Percentiles rank a stretch among this genome's conserved stretches.
These are phyloP conservation scores for Neoarius graeffei DNA, from an alignment of 2,113 vertebrate genomes.

Conservation along the genomic window DNA sequence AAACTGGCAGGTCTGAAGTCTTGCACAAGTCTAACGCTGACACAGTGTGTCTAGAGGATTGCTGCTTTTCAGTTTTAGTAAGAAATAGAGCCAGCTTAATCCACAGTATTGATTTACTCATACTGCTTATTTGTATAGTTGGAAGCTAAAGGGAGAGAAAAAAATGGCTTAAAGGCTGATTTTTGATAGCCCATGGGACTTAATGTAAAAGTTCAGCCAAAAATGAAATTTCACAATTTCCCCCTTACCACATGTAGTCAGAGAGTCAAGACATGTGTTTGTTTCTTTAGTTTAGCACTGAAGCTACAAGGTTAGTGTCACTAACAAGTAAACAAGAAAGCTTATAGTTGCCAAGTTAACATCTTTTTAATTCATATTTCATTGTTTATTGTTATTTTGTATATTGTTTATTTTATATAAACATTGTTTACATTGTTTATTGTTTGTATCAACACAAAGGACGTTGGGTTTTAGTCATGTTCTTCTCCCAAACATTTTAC, in stretches of 20 bases:
- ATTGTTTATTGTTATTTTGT: background rate
- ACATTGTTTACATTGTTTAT: background rate
- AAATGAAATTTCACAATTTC: background rate
- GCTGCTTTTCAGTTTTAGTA: background rate
- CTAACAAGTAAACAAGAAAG: background rate
- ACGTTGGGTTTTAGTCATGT: background rate
- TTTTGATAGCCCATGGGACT: background rate
- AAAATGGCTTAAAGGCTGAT: background rate
- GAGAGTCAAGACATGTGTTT: no score
- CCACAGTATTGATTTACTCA: slow-evolving; percentile 1
- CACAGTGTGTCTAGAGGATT: background rate
- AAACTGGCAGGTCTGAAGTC: background rate
- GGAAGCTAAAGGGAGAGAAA: background rate
- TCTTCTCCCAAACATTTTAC: background rate
- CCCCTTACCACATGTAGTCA: background rate
- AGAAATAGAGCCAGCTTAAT: background rate
- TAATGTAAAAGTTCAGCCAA: background rate
- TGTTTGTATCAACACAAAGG: background rate
- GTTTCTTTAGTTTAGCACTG: background rate
- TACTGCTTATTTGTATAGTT: background rate
- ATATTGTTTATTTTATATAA: no score
- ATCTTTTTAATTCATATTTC: background rate
- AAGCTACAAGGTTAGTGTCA: background rate
- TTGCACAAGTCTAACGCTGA: background rate
- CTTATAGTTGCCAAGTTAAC: background rate